A percentile compares a stretch with the other conserved stretches of the same genome.
Conservation (phyloP, 1,140 invertebrate genomes). For the Pararge aegeria region DNA sequence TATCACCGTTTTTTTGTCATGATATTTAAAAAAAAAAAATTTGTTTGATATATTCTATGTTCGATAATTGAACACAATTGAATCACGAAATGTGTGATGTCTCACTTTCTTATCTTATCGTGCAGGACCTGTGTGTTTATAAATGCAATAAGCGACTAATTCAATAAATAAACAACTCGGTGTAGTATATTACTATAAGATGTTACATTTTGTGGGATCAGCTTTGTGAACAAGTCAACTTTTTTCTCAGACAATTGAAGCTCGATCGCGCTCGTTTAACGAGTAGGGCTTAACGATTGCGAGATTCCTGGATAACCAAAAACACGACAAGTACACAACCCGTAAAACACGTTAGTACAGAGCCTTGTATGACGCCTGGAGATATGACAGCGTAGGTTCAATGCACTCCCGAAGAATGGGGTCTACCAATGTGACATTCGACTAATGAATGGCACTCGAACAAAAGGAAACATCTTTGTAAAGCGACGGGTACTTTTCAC, state of each 20-base stretch:
- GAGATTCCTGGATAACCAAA: slow-evolving; percentile 46
- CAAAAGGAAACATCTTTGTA: slow-evolving; percentile 49
- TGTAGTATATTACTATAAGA: neutral
- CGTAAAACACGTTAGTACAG: slow-evolving; percentile 59
- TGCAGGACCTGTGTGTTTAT: slow-evolving; percentile 15
- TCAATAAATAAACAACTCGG: slow-evolving; percentile 12
- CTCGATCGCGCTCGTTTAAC: neutral
- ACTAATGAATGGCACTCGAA: slow-evolving; percentile 70
- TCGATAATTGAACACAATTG: neutral
- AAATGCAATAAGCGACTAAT: slow-evolving; percentile 5
- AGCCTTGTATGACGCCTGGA: slow-evolving; percentile 40
- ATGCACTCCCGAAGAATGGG: slow-evolving; percentile 64
- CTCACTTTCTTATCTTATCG: slow-evolving; percentile 23
- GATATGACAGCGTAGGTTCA: slow-evolving; percentile 61
- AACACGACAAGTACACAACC: slow-evolving; percentile 36
- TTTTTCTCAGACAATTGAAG: neutral
- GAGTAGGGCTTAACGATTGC: slow-evolving; percentile 30
- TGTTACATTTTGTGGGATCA: neutral
- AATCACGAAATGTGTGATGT: neutral
- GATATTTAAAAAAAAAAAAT: neutral
- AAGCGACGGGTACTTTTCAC: slow-evolving; percentile 39
- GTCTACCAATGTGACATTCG: slow-evolving; percentile 61
- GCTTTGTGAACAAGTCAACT: slow-evolving; percentile 14
- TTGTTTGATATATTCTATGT: neutral
- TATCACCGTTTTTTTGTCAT: too few species aligned